Percentiles rank a stretch among this genome's conserved stretches.
Evolutionary conservation across 53 echinoderm and acorn worm species (phyloP).

Genomic region (Luidia sarsii): DNA sequence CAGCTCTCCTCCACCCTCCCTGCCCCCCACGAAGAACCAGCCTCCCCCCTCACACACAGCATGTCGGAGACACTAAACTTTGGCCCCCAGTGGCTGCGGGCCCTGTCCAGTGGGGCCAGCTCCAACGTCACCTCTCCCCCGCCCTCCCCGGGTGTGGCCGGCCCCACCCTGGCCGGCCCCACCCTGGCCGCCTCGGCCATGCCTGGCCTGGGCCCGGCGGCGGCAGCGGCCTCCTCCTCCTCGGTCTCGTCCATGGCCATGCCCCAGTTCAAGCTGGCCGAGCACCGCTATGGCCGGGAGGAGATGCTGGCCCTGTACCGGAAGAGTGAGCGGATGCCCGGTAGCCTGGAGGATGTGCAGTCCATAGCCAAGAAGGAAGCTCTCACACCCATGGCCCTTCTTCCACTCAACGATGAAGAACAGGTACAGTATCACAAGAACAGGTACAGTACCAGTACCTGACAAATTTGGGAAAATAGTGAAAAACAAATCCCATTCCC

Average conservation of each 20-base stretch:
- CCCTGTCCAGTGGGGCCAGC: slow-evolving; percentile 70
- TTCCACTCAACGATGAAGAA: slow-evolving; percentile 92
- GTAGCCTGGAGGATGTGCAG: slow-evolving; percentile 76
- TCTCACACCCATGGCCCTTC: slow-evolving; percentile 82
- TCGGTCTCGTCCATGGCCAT: slow-evolving; percentile 7
- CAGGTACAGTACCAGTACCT: not conserved
- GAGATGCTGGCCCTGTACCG: slow-evolving; percentile 97
- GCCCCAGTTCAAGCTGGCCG: slow-evolving; percentile 92
- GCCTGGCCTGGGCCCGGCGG: not conserved
- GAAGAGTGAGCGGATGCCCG: slow-evolving; percentile 74
- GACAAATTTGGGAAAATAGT: not conserved
- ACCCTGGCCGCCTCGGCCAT: not conserved
- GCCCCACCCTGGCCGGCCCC: slow-evolving; percentile 18
- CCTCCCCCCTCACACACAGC: slow-evolving; percentile 31
- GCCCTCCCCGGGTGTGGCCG: slow-evolving; percentile 32
- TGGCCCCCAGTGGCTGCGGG: slow-evolving; percentile 97
- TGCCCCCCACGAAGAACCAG: too few relatives aligned
- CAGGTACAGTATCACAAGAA: slow-evolving; percentile 65
- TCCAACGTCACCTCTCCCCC: slow-evolving; percentile 60
- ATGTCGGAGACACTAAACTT: slow-evolving; percentile 96
- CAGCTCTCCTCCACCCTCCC: too few relatives aligned
- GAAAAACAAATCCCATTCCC: not conserved
- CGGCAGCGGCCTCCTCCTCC: slow-evolving; percentile 9
- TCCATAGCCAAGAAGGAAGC: slow-evolving; percentile 84
- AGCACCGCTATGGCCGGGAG: slow-evolving; percentile 94